Base-by-base conservation (phyloP, 2,888 invertebrate genomes). In the Erebia ligea region DNA sequence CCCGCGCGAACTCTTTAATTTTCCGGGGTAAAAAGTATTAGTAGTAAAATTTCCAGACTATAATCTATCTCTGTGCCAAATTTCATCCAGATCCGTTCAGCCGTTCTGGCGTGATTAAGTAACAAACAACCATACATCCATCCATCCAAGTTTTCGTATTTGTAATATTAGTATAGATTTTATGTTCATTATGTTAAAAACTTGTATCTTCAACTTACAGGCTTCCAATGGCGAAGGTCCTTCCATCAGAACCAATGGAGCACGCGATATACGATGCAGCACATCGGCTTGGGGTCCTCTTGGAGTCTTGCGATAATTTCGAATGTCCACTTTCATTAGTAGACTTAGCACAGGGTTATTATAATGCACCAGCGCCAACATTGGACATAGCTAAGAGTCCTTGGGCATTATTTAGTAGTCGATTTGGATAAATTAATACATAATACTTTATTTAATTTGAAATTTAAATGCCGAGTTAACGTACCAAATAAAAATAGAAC, bases 311-410 rank as follows among this genome's bases (percentile, higher is more conserved):
- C 80, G 88, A 92, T 2, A 95, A 94, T 80, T 94, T 94, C 71
- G 88, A 87, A 17, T 97, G 97, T 83, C 95, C 95, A 10, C 92
- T 97, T 78, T 97, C 97, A 0, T 84, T 97, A 74, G 93, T 97
- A 65, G 96, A 97, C 80, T 85, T 96, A 85, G 96, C 96, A 5
- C 89, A 96, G 76, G 96, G 96, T 4, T 92, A 92, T 67, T 92
- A 93, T 73, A 91, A 91, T 15, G 91, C 92, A 0, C 91, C 91
- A 0, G 85, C 91, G 0, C 88, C 92, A 0, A 81, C 79, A 19
- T 56, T 83, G 0, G 84, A 92, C 61, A 81, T 82, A 0, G 79
- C 77, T 0, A 76, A 77, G 17, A 86, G 82, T 48, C 92, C 91
- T 2, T 92, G 92, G 92, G 80, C 90, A 0, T 75, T 91, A 10